A percentile compares a stretch with the other conserved stretches of the same genome.
Conservation (phyloP, 1,140 invertebrate genomes). For the Leptopilina boulardi region DNA sequence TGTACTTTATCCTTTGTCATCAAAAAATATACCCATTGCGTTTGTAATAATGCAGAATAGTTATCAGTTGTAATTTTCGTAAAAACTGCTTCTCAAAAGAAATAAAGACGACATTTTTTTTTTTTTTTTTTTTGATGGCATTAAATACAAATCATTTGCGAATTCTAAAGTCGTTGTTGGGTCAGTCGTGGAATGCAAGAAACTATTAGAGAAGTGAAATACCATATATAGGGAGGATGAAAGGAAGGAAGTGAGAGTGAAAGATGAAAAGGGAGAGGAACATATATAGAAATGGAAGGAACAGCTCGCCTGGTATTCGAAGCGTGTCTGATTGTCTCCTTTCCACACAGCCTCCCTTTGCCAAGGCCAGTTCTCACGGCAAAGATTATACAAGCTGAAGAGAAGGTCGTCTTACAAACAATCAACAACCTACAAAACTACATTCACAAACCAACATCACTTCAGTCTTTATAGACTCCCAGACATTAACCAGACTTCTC, state of each 20-base stretch:
- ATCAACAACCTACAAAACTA: conserved; percentile 1
- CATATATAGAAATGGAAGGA: not conserved
- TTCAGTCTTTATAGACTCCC: not conserved
- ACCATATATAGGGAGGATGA: conserved; percentile 10
- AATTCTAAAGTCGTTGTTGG: not conserved
- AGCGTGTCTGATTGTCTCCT: conserved; percentile 62
- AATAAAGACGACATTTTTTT: not conserved
- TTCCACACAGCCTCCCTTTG: conserved; percentile 52
- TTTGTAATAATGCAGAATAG: too few relatives aligned
- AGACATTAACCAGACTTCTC: not conserved
- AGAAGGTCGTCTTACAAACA: conserved; percentile 5
- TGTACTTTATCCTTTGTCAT: too few relatives aligned
- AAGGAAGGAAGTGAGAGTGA: conserved; percentile 17
- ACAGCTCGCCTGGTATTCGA: conserved; percentile 49
- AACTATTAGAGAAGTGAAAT: conserved; percentile 24
- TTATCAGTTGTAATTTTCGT: too few relatives aligned
- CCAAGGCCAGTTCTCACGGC: conserved; percentile 29
- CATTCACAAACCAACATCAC: not conserved
- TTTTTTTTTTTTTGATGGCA: not conserved
- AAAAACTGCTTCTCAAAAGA: not conserved
- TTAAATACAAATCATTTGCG: not conserved
- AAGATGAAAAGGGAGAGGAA: conserved; percentile 21
- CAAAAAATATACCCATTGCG: too few relatives aligned
- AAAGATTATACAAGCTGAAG: conserved; percentile 9
- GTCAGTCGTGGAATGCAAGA: conserved; percentile 4